Percentiles rank a stretch among this genome's conserved stretches.
Evolutionary conservation across 2,888 invertebrate genomes (phyloP).

Genomic region (Corbicula japonica): DNA sequence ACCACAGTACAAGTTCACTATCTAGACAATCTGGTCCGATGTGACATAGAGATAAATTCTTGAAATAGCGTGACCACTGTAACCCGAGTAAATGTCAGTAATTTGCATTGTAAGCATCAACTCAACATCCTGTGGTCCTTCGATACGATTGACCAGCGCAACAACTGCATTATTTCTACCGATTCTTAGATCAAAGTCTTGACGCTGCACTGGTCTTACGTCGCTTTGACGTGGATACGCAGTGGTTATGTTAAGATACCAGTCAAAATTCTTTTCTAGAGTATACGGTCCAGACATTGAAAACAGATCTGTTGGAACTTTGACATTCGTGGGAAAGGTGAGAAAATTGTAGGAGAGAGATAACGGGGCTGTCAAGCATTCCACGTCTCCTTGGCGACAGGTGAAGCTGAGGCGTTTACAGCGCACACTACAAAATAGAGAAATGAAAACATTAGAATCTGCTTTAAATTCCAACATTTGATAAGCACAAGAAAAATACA

Average conservation of each 20-base stretch:
- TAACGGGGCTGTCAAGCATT: constrained; percentile 93
- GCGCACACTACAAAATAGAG: constrained; percentile 87
- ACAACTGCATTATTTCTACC: constrained; percentile 89
- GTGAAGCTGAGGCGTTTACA: constrained; percentile 91
- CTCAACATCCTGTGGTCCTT: constrained; percentile 96
- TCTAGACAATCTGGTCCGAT: constrained; percentile 48
- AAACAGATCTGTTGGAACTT: constrained; percentile 91
- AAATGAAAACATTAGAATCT: constrained; percentile 55
- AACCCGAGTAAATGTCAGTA: constrained; percentile 88
- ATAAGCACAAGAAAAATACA: not conserved
- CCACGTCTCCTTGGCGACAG: constrained; percentile 91
- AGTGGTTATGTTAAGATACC: constrained; percentile 90
- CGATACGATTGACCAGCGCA: constrained; percentile 91
- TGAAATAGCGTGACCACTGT: constrained; percentile 94
- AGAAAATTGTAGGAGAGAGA: constrained; percentile 97
- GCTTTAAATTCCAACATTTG: constrained; percentile 5
- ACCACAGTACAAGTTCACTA: too few species aligned
- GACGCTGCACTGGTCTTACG: constrained; percentile 80
- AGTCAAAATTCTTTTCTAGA: constrained; percentile 91
- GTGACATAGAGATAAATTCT: constrained; percentile 95
- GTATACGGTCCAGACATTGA: constrained; percentile 94
- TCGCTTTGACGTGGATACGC: constrained; percentile 88
- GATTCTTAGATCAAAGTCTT: constrained; percentile 85
- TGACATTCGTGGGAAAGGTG: constrained; percentile 92
- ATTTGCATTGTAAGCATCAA: constrained; percentile 94